Base-by-base conservation (phyloP, 2,113 vertebrate species). In the Austrofundulus limnaeus region DNA sequence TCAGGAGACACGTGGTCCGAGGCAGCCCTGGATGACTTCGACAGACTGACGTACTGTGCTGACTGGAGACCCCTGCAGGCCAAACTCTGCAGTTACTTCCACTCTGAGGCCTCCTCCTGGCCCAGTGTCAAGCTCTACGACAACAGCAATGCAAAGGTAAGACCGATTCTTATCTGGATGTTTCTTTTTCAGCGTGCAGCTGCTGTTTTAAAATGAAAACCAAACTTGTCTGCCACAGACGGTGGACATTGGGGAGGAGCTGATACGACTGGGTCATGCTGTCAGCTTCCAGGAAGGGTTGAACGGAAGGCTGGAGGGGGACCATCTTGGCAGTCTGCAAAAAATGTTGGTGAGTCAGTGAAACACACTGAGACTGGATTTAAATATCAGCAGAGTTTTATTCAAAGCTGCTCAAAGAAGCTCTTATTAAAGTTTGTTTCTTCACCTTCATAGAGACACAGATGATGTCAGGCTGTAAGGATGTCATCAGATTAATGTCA, bases 41-140 rank as follows among this genome's bases (percentile, higher is more conserved):
- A 95, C 0, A 79, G 39, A 3, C 89, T 98, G 23, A 92, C 94
- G 0, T 75, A 90, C 61, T 98, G 95, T 5, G 93, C 95, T 0
- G 60, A 61, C 4, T 96, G 95, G 95, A 91, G 88, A 7, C 93
- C 94, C 0, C 83, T 98, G 34, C 72, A 94, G 54, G 96, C 95
- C 8, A 95, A 92, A 69, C 90, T 98, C 50, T 92, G 88, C 82
- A 97, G 94, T 72, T 98, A 95, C 24, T 85, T 85, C n/a, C 93
- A 91, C 47, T 85, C 90, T 0, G 94, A 92, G 10, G 39, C 84
- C 8, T 86, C 88, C 4, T 88, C 94, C 1, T 91, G 92, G 94
- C 95, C 95, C 9, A 89, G 81, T 11, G 76, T 98, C 28, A 88
- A 84, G 24, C 92, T 98, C n/a, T 94, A 91, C 7, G 89, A 92